Evolutionary conservation across 2,797 vertebrate species (phyloP).

Genomic region (Galaxias olidus): DNA sequence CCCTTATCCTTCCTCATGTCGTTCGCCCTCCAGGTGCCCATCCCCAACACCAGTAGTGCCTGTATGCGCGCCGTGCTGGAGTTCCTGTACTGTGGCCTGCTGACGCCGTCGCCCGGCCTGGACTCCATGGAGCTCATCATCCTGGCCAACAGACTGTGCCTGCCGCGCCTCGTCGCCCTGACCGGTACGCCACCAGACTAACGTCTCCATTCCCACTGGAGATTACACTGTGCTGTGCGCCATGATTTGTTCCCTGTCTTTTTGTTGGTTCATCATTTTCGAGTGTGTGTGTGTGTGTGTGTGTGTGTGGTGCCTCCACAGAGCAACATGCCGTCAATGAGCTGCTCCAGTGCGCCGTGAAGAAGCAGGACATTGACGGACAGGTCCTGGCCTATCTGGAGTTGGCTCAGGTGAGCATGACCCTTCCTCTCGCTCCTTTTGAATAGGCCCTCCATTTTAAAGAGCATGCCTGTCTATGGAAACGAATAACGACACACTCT

Average conservation of each 20-base stretch:
- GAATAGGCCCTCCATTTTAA: no score
- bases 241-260: not conserved
- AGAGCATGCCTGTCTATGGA: no score
- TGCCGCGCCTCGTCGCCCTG: constrained; percentile 86
- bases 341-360: constrained; percentile 77
- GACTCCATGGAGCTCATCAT: constrained; percentile 85
- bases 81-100: constrained; percentile 85
- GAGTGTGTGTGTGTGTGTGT: not conserved
- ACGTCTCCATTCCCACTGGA: not conserved
- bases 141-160: constrained; percentile 86
- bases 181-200: constrained; percentile 72
- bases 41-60: constrained; percentile 81
- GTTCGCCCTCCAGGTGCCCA: constrained; percentile 74
- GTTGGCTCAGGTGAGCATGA: constrained; percentile 81
- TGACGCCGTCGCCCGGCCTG: constrained; percentile 78
- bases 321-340: constrained; percentile 88
- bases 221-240: not conserved
- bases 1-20: not conserved
- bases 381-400: constrained; percentile 88
- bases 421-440: no score
- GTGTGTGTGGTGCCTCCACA: constrained; percentile 51
- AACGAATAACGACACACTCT: no score
- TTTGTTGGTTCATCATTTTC: not conserved
- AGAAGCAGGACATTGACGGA: constrained; percentile 85
- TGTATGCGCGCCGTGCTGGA: constrained; percentile 85